A percentile compares a stretch with the other conserved stretches of the same genome.
Evolutionary conservation across 2,797 vertebrate genomes (phyloP).

Genomic region (Dendrocincla fuliginosa): DNA sequence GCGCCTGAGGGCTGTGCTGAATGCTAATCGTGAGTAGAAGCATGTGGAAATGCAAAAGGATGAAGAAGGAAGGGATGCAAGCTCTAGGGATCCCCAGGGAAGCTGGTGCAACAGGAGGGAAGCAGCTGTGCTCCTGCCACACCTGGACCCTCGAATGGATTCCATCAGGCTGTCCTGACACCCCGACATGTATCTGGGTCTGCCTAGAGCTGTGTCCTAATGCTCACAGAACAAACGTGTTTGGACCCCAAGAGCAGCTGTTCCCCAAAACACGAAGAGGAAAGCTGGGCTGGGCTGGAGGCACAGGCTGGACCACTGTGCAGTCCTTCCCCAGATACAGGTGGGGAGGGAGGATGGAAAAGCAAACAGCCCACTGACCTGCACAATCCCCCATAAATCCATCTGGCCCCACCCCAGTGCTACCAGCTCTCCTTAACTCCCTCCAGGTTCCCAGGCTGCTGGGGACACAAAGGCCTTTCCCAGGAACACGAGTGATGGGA

Average conservation of each 20-base stretch:
- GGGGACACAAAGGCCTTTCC: neutral
- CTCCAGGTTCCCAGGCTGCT: neutral
- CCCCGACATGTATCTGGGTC: rapidly evolving
- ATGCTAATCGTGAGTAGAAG: neutral
- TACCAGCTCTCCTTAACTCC: neutral
- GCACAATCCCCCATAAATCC: neutral
- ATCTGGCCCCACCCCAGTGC: neutral
- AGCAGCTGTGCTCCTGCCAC: neutral
- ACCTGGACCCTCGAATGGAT: neutral
- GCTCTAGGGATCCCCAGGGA: neutral
- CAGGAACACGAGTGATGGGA: neutral
- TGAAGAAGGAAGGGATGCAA: neutral
- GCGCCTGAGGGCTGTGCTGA: neutral
- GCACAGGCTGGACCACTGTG: neutral
- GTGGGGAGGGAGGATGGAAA: neutral
- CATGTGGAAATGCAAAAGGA: neutral
- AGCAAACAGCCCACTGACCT: neutral
- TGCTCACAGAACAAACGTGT: rapidly evolving
- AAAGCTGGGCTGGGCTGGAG: neutral
- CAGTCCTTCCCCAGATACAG: neutral
- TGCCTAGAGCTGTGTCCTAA: rapidly evolving
- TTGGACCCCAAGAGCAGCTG: neutral
- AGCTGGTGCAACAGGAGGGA: neutral
- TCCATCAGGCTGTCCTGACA: neutral
- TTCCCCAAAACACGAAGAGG: neutral